Evolutionary conservation across 1,140 invertebrate species (phyloP).

Genomic region (Atta colombica): DNA sequence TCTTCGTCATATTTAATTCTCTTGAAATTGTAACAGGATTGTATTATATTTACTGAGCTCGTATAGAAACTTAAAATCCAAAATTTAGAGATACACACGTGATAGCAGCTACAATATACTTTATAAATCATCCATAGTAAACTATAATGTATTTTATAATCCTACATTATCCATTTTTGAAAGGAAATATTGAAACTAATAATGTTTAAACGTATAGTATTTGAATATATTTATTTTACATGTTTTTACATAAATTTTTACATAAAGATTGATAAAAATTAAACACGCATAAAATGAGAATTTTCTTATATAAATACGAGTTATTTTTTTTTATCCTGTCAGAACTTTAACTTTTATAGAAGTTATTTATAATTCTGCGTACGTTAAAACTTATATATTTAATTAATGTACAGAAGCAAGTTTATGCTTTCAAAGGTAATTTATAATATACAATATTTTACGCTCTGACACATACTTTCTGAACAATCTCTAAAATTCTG

Average conservation of each 20-base stretch:
- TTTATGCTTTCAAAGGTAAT: conserved; percentile 13
- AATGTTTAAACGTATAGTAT: conserved; percentile 49
- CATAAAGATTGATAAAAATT: conserved; percentile 9
- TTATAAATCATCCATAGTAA: not conserved
- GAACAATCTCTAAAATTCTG: conserved; percentile 22
- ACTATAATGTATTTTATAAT: not conserved
- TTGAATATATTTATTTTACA: conserved; percentile 2
- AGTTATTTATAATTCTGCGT: conserved; percentile 8
- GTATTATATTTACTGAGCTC: not conserved
- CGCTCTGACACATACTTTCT: not conserved
- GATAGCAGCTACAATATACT: not conserved
- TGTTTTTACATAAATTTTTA: not conserved
- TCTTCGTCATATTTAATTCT: not conserved
- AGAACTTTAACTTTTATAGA: not conserved
- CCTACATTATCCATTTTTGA: conserved; percentile 13
- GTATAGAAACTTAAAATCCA: conserved; percentile 11
- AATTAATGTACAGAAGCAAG: not conserved
- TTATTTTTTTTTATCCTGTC: not conserved
- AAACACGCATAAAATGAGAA: conserved; percentile 4
- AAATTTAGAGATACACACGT: conserved; percentile 1
- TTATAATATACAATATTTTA: conserved; percentile 12
- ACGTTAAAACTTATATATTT: not conserved
- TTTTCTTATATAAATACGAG: conserved; percentile 31
- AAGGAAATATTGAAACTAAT: conserved; percentile 43
- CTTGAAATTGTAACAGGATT: not conserved